These are phyloP conservation scores for Sardinella longiceps DNA, from an alignment of 2,797 vertebrate species.

Conservation along the genomic window DNA sequence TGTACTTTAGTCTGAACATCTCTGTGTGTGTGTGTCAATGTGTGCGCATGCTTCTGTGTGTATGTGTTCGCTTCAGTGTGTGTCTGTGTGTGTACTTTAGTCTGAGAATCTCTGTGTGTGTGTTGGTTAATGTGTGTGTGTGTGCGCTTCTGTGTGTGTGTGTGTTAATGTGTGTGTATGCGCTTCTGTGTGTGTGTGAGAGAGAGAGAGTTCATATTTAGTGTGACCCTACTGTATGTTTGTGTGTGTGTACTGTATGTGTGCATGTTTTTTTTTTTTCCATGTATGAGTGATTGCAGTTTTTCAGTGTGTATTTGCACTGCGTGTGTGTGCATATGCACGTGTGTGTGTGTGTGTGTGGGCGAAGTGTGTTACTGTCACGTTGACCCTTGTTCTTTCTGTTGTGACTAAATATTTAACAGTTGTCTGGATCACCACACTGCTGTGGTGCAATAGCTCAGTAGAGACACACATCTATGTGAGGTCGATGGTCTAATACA, in stretches of 20 bases:
- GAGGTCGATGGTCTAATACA: too few species aligned
- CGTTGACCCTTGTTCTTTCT: not conserved
- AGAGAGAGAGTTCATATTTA: too few species aligned
- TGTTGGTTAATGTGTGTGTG: constrained; percentile 1
- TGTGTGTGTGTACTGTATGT: not conserved
- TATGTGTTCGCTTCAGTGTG: not conserved
- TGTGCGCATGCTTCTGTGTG: not conserved
- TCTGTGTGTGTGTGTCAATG: not conserved
- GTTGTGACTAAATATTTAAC: constrained; percentile 4
- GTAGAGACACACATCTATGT: not conserved
- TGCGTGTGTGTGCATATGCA: not conserved
- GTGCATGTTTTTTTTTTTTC: not conserved
- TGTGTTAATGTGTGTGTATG: constrained; percentile 14
- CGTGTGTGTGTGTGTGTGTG: not conserved
- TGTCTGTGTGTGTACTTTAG: not conserved
- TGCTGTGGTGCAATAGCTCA: not conserved
- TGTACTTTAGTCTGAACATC: not conserved
- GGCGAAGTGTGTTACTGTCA: not conserved
- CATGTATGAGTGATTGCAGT: not conserved
- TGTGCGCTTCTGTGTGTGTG: not conserved
- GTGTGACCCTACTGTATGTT: not conserved
- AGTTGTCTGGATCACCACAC: not conserved
- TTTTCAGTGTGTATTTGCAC: not conserved
- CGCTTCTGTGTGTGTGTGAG: not conserved
- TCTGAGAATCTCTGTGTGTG: not conserved